Evolutionary conservation across 2,888 invertebrate species (phyloP).

Genomic region (Euzophera pinguis): DNA sequence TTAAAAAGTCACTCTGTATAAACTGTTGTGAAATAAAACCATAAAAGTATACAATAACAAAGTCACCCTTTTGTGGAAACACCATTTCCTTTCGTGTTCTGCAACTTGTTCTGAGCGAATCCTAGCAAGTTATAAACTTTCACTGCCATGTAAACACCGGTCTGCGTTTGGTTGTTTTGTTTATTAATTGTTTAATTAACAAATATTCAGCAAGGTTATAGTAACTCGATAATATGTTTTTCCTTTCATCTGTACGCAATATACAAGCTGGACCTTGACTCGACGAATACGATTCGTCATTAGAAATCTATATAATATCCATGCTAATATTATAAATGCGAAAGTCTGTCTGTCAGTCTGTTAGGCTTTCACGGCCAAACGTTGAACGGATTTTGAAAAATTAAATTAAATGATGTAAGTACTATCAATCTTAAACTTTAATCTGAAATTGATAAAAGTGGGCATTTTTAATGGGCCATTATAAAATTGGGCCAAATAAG

Average conservation of each 20-base stretch:
- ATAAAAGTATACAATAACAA: too few relatives aligned
- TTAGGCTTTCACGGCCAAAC: too few relatives aligned
- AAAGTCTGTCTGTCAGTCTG: too few relatives aligned
- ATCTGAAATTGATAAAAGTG: too few relatives aligned
- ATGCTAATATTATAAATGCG: too few relatives aligned
- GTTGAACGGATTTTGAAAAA: constrained; percentile 16
- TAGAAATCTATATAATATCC: constrained; percentile 53
- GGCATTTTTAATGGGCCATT: too few relatives aligned
- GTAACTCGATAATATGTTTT: constrained; percentile 60
- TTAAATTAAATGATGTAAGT: too few relatives aligned
- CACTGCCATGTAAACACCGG: not conserved
- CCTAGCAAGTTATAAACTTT: not conserved
- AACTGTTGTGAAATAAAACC: not conserved
- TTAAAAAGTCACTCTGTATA: too few relatives aligned
- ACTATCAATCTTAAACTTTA: too few relatives aligned
- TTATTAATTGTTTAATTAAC: constrained; percentile 27
- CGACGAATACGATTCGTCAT: constrained; percentile 62
- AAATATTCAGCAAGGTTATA: constrained; percentile 60
- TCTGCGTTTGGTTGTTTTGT: not conserved
- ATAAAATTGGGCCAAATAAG: too few relatives aligned
- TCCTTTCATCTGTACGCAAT: constrained; percentile 67
- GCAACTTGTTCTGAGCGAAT: not conserved
- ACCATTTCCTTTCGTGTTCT: not conserved
- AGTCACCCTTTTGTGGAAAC: not conserved
- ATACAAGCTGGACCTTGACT: constrained; percentile 51